These are phyloP conservation scores for Notoglanidium macrostoma DNA, from an alignment of 2,797 vertebrate genomes.

Conservation along the genomic window DNA sequence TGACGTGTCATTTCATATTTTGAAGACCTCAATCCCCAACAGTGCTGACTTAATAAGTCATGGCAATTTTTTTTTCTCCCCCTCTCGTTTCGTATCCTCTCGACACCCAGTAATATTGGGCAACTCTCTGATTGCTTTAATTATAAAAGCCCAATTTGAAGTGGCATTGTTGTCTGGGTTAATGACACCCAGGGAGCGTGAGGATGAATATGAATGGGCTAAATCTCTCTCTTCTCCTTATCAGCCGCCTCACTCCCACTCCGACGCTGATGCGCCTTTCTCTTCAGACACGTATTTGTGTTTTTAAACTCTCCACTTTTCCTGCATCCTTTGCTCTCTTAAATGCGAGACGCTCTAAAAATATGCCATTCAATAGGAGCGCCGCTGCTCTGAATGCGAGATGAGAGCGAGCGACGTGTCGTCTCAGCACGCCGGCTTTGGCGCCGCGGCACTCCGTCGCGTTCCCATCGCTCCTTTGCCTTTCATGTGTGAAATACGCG, in stretches of 20 bases:
- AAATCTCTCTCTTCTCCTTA: slow-evolving; percentile 32
- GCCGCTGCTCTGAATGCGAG: slow-evolving; percentile 38
- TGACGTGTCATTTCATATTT: slow-evolving; percentile 37
- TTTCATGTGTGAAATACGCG: slow-evolving; percentile 49
- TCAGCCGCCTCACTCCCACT: slow-evolving; percentile 28
- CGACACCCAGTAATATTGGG: slow-evolving; percentile 50
- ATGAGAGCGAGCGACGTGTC: slow-evolving; percentile 39
- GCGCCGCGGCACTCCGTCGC: slow-evolving; percentile 27
- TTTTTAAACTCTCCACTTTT: slow-evolving; percentile 44
- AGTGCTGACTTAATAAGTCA: slow-evolving; percentile 45
- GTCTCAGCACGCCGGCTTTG: slow-evolving; percentile 42
- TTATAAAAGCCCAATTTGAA: slow-evolving; percentile 67
- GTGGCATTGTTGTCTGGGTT: slow-evolving; percentile 61
- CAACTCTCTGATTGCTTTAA: slow-evolving; percentile 70
- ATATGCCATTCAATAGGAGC: slow-evolving; percentile 32
- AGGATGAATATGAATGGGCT: slow-evolving; percentile 70
- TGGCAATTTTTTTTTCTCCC: slow-evolving; percentile 18
- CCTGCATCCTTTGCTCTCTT: slow-evolving; percentile 21
- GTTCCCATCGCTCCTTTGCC: slow-evolving; percentile 29
- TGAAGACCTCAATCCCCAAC: slow-evolving; percentile 37
- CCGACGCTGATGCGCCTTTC: slow-evolving; percentile 9
- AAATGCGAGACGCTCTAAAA: slow-evolving; percentile 45
- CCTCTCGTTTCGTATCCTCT: slow-evolving; percentile 34
- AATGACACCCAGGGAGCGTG: slow-evolving; percentile 53
- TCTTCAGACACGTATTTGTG: slow-evolving; percentile 36